A percentile compares a stretch with the other conserved stretches of the same genome.
These are phyloP conservation scores for Naso thynnoides DNA, from an alignment of 2,797 vertebrate species.

Conservation along the genomic window DNA sequence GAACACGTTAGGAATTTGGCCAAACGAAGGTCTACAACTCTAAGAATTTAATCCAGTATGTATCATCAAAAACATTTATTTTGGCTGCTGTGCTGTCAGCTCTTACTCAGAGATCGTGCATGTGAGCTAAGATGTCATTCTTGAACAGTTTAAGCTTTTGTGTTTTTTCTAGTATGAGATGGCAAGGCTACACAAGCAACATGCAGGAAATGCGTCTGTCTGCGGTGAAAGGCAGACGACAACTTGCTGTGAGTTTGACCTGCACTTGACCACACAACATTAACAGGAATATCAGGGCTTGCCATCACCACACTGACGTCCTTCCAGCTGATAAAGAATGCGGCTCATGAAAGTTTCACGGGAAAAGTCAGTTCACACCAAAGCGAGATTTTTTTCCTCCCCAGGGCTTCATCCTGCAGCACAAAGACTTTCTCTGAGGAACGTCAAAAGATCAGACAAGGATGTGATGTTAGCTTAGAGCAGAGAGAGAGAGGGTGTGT, in stretches of 20 bases:
- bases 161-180: background rate
- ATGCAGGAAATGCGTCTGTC: constrained; percentile 18
- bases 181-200: constrained; percentile 30
- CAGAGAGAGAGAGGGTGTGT: background rate
- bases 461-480: constrained; percentile 23
- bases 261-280: constrained; percentile 16
- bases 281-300: constrained; percentile 18
- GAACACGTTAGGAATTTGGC: background rate
- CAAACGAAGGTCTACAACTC: background rate
- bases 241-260: constrained; percentile 55
- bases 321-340: constrained; percentile 58
- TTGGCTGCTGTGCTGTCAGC: background rate
- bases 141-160: background rate
- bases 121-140: background rate
- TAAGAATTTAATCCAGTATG: too few species aligned
- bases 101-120: background rate
- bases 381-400: constrained; percentile 26
- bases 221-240: constrained; percentile 23
- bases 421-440: constrained; percentile 17
- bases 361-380: constrained; percentile 39
- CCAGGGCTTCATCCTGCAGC: constrained; percentile 12
- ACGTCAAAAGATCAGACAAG: background rate
- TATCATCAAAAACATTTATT: background rate
- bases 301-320: constrained; percentile 43
- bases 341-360: constrained; percentile 22